Evolutionary conservation across 2,888 invertebrate species (phyloP).

Genomic region (Tachystola acroxantha): DNA sequence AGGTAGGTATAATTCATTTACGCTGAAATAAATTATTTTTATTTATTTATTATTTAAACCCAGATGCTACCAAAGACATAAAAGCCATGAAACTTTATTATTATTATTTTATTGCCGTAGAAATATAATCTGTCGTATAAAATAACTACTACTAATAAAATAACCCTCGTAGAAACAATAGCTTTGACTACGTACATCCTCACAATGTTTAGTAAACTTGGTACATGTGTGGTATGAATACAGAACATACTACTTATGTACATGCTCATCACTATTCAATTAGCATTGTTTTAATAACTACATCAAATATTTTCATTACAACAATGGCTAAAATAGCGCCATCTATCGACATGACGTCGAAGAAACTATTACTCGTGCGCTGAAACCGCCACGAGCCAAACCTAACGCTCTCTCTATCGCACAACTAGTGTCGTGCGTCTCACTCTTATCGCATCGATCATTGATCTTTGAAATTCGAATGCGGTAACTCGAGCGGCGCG

Average conservation of each 20-base stretch:
- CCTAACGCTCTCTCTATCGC: slow-evolving; percentile 33
- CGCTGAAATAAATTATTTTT: too few relatives aligned
- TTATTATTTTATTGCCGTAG: too few relatives aligned
- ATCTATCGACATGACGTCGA: slow-evolving; percentile 35
- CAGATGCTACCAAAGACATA: too few relatives aligned
- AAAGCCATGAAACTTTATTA: too few relatives aligned
- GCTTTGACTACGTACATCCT: slow-evolving; percentile 8
- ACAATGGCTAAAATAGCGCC: slow-evolving; percentile 38
- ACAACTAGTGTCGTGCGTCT: slow-evolving; percentile 48
- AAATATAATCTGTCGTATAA: too few relatives aligned
- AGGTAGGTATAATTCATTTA: too few relatives aligned
- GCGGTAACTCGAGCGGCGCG: slow-evolving; percentile 72
- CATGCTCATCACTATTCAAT: slow-evolving; percentile 23
- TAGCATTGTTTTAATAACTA: slow-evolving; percentile 26
- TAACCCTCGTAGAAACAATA: too few relatives aligned
- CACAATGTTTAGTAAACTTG: slow-evolving; percentile 18
- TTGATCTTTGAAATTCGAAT: slow-evolving; percentile 76
- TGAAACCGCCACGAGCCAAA: slow-evolving; percentile 67
- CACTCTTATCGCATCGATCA: slow-evolving; percentile 72
- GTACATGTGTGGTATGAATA: too few relatives aligned
- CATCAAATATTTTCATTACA: slow-evolving; percentile 2
- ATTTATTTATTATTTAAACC: too few relatives aligned
- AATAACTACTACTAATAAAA: too few relatives aligned
- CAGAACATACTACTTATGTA: slow-evolving; percentile 17
- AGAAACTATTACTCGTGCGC: slow-evolving; percentile 35